Conservation (phyloP, 2,888 invertebrate species). For the Notodonta ziczac region DNA sequence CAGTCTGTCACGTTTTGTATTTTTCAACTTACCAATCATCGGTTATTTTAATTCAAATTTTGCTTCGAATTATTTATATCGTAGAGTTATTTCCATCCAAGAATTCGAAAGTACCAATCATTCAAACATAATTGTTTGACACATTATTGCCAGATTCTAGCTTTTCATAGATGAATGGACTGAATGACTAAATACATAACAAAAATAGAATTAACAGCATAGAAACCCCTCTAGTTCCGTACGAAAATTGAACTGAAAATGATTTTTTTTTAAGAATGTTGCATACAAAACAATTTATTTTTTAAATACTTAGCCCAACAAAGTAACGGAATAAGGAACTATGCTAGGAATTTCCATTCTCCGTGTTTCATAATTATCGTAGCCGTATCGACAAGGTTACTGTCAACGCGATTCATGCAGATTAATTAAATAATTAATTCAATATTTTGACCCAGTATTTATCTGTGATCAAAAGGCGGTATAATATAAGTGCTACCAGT, state of each 20-base stretch:
- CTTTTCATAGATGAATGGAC: neutral
- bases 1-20: no score
- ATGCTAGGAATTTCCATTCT: slow-evolving; percentile 67
- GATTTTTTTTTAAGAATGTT: slow-evolving; percentile 15
- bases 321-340: slow-evolving; percentile 49
- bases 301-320: slow-evolving; percentile 19
- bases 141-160: neutral
- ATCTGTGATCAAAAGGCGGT: slow-evolving; percentile 22
- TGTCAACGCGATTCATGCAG: slow-evolving; percentile 52
- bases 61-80: neutral
- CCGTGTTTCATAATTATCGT: slow-evolving; percentile 47
- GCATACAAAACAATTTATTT: slow-evolving; percentile 27
- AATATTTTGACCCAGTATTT: slow-evolving; percentile 37
- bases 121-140: neutral
- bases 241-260: slow-evolving; percentile 5
- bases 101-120: neutral
- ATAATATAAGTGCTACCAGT: neutral
- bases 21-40: no score
- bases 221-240: slow-evolving; percentile 5
- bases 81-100: neutral
- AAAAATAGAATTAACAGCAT: neutral
- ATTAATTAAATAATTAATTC: slow-evolving; percentile 33
- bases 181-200: neutral
- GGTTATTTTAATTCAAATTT: no score
- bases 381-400: slow-evolving; percentile 54